Base-by-base conservation (phyloP, 2,888 invertebrate species). In the Drosophila leonis region DNA sequence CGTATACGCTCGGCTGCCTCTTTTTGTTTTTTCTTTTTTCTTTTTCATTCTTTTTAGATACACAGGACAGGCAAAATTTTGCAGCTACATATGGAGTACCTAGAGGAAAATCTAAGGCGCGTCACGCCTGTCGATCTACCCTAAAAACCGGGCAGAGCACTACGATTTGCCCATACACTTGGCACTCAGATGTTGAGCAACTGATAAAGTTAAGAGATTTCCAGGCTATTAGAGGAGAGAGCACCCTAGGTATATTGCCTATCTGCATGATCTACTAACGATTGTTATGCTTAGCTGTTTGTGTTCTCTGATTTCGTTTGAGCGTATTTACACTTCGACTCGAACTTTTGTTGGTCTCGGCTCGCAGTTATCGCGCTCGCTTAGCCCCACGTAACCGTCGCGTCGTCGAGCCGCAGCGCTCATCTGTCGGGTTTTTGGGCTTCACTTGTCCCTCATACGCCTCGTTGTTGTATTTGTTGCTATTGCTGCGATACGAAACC, bases 401-500 rank as follows among this genome's bases (percentile, higher is more conserved):
- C 63, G 67, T 46, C 29, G 27, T 44, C 61, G 29, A 33, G 44
- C 39, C 37, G 57, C 56, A 8, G 18, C 61, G 72, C 77, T 75
- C 63, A 52, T 69, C 57, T 67, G 70, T 75, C 72, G 72, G 52
- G 61, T 77, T 71, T 82, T 84, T 65, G 69, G 84, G 65, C 83
- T 78, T 80, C 82, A 85, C 82, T 81, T 88, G 87, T 87, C 81
- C 84, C 86, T 82, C 84, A 81, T 75, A 73, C 81, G 66, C 72
- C 72, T 71, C 76, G 60, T 68, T 75, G 56, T 56, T 56, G 56
- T 42, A 61, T 63, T 78, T 80, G 79, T 77, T 83, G 80, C 73
- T 78, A 62, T 78, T 78, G 80, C 75, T 74, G 78, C 74, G 80
- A 85, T 83, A 75, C 83, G 86, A 90, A 83, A 90, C 88, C 89